phyloP scores from a whole-genome alignment of 1,140 invertebrate genomes.

The Episyrphus balteatus region DNA sequence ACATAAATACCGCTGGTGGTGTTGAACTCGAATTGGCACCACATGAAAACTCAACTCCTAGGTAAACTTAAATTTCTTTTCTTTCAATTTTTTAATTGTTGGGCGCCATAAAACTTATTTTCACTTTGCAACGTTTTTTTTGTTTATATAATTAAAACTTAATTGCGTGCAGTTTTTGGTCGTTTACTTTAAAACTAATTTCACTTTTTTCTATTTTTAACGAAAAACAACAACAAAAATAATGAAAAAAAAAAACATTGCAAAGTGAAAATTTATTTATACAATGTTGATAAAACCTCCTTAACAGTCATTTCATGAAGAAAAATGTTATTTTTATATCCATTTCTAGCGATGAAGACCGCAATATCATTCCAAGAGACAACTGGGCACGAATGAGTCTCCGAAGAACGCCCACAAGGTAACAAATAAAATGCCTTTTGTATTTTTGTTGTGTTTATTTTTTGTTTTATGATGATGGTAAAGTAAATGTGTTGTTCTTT shows the following conservation, averaged over 20 bases:
- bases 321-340: background rate
- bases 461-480: background rate
- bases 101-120: conserved; percentile 7
- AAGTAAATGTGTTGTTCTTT: too few species aligned
- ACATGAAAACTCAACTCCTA: conserved; percentile 15
- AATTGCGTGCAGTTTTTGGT: too few species aligned
- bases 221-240: too few species aligned
- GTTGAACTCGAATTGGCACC: conserved; percentile 34
- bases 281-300: too few species aligned
- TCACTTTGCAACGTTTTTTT: background rate
- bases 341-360: conserved; percentile 26
- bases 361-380: conserved; percentile 51
- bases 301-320: too few species aligned
- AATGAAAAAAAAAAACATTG: too few species aligned
- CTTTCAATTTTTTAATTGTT: background rate
- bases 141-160: too few species aligned
- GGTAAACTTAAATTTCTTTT: conserved; percentile 25
- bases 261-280: too few species aligned
- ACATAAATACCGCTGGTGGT: conserved; percentile 19
- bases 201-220: too few species aligned
- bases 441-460: background rate
- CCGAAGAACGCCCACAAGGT: conserved; percentile 60
- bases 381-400: conserved; percentile 68
- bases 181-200: too few species aligned
- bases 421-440: conserved; percentile 10